Evolutionary conservation across 1,140 invertebrate genomes (phyloP).

Genomic region (Zelostemma sp.): DNA sequence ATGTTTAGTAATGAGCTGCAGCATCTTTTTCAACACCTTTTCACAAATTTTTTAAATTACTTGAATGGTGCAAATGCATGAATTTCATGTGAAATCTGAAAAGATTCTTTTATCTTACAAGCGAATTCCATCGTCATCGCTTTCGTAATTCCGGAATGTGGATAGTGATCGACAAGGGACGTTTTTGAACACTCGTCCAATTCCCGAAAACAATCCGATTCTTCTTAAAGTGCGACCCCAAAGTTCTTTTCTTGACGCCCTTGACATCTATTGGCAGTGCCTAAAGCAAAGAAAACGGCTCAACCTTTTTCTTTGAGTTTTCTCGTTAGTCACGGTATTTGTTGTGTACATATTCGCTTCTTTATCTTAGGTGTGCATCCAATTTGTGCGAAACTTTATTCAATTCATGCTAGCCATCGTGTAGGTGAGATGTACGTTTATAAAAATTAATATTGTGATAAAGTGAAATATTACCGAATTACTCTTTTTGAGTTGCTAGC

Average conservation of each 20-base stretch:
- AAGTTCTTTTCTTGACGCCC: constrained; percentile 28
- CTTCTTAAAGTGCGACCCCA: constrained; percentile 29
- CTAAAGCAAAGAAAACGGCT: constrained; percentile 6
- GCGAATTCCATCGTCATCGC: constrained; percentile 36
- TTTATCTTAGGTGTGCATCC: too few relatives aligned
- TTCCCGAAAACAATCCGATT: constrained; percentile 56
- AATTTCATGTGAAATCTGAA: constrained; percentile 10
- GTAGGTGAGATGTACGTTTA: too few relatives aligned
- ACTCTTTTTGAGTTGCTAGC: too few relatives aligned
- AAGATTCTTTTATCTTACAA: constrained; percentile 27
- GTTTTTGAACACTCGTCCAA: constrained; percentile 55
- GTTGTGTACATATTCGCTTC: too few relatives aligned
- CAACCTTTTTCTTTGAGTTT: constrained; percentile 12
- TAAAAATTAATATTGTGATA: too few relatives aligned
- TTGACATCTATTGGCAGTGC: constrained; percentile 22
- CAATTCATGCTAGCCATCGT: too few relatives aligned
- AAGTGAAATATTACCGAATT: too few relatives aligned
- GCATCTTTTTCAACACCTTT: too few relatives aligned
- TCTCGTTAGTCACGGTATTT: constrained; percentile 5
- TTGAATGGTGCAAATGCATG: too few relatives aligned
- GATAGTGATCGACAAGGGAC: constrained; percentile 50
- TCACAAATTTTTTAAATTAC: too few relatives aligned
- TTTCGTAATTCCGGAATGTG: constrained; percentile 25
- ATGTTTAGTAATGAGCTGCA: too few relatives aligned
- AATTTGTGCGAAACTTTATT: too few relatives aligned